Conservation (phyloP, 2,888 invertebrate genomes). For the Cantharis rustica region DNA sequence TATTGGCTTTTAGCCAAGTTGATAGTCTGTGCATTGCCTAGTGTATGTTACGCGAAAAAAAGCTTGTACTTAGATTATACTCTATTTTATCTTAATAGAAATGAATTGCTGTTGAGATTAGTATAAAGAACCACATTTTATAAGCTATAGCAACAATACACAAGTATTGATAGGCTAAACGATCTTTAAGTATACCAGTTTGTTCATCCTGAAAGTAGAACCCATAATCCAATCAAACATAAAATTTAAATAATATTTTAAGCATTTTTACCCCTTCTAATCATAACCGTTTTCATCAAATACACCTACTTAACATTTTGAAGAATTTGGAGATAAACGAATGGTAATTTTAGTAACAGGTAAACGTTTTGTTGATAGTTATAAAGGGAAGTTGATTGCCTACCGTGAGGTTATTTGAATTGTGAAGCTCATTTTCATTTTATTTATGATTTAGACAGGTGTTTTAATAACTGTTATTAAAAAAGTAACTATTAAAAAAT, state of each 20-base stretch:
- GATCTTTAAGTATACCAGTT: neutral
- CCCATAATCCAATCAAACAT: neutral
- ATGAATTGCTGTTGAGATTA: too few relatives aligned
- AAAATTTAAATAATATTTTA: neutral
- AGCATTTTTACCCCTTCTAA: neutral
- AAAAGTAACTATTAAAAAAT: constrained; percentile 1
- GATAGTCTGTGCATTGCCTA: too few relatives aligned
- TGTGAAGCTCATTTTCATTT: neutral
- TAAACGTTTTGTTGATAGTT: neutral
- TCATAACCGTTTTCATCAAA: neutral
- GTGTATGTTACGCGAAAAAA: too few relatives aligned
- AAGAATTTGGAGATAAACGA: neutral
- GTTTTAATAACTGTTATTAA: constrained; percentile 22
- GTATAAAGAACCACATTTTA: too few relatives aligned
- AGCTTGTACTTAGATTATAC: too few relatives aligned
- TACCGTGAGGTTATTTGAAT: constrained; percentile 8
- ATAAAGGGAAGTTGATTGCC: constrained; percentile 2
- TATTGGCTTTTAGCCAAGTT: too few relatives aligned
- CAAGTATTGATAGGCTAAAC: neutral
- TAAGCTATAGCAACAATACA: too few relatives aligned
- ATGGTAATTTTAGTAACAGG: neutral
- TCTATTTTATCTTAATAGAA: too few relatives aligned
- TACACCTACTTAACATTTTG: neutral
- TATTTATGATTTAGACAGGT: constrained; percentile 16
- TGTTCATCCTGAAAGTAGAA: neutral